Percentiles rank a stretch among this genome's conserved stretches.
phyloP scores from a whole-genome alignment of 2,797 vertebrate species.

The Neosilurus hyrtlii region DNA sequence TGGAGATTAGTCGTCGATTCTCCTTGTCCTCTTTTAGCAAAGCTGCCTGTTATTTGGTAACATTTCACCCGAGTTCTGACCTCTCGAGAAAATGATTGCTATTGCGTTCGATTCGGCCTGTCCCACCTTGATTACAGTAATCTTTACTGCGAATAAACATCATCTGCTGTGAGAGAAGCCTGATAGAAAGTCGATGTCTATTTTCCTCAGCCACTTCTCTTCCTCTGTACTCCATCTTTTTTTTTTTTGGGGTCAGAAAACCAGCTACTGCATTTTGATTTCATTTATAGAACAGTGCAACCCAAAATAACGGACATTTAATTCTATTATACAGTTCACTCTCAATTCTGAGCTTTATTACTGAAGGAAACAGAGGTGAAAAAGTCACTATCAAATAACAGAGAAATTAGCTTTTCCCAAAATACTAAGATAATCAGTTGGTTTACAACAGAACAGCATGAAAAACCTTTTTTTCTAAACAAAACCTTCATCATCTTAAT shows the following conservation, averaged over 20 bases:
- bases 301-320: background rate
- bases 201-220: conserved; percentile 42
- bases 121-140: conserved; percentile 80
- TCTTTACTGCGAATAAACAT: conserved; percentile 75
- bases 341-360: background rate
- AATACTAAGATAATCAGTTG: background rate
- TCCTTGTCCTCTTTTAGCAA: conserved; percentile 78
- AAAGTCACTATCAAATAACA: background rate
- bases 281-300: background rate
- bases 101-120: conserved; percentile 80
- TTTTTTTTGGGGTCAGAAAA: background rate
- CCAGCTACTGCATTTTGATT: background rate
- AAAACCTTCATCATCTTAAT: background rate
- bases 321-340: background rate
- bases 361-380: background rate
- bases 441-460: background rate
- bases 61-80: conserved; percentile 83
- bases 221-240: background rate
- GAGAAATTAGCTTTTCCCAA: background rate
- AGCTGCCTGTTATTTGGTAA: conserved; percentile 85
- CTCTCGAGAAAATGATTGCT: conserved; percentile 81
- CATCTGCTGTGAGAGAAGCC: conserved; percentile 61
- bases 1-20: conserved; percentile 78
- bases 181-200: conserved; percentile 56
- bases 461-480: background rate